Percentiles rank a stretch among this genome's conserved stretches.
Evolutionary conservation across 2,113 vertebrate species (phyloP).

Genomic region (Capricornis sumatraensis): DNA sequence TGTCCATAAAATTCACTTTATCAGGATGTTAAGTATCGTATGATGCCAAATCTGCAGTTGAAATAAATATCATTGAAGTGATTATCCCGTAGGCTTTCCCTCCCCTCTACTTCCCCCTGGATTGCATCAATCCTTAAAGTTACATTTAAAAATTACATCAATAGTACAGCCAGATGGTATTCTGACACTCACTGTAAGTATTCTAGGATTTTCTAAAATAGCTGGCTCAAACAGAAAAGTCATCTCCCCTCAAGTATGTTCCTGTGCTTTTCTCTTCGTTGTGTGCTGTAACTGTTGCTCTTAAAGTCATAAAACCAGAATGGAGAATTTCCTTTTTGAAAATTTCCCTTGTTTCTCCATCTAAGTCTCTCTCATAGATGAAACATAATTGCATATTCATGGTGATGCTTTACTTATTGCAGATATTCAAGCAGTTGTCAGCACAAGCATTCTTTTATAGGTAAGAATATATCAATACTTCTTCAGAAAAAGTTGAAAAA

Average conservation of each 20-base stretch:
- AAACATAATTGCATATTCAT: neutral
- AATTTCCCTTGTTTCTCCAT: conserved; percentile 14
- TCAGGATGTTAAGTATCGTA: neutral
- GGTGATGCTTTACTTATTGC: neutral
- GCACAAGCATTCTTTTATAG: conserved; percentile 30
- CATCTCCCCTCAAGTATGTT: conserved; percentile 15
- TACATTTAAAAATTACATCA: conserved; percentile 52
- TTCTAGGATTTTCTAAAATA: conserved; percentile 65
- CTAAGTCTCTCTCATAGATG: neutral
- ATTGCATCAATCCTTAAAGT: conserved; percentile 41
- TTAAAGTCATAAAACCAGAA: conserved; percentile 41
- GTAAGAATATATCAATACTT: conserved; percentile 15
- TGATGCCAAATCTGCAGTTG: neutral
- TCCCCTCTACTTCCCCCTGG: neutral
- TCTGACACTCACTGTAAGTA: conserved; percentile 40
- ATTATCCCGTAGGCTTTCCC: neutral
- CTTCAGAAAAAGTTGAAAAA: conserved; percentile 33
- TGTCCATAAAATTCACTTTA: neutral
- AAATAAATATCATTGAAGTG: neutral
- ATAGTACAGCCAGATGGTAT: conserved; percentile 48
- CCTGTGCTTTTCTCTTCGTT: conserved; percentile 43
- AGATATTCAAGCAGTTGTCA: conserved; percentile 30
- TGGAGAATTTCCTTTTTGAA: neutral
- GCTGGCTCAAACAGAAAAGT: conserved; percentile 38
- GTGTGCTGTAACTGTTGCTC: neutral